These are phyloP conservation scores for Phoenicopterus ruber DNA, from an alignment of 2,113 vertebrate species.

Conservation along the genomic window DNA sequence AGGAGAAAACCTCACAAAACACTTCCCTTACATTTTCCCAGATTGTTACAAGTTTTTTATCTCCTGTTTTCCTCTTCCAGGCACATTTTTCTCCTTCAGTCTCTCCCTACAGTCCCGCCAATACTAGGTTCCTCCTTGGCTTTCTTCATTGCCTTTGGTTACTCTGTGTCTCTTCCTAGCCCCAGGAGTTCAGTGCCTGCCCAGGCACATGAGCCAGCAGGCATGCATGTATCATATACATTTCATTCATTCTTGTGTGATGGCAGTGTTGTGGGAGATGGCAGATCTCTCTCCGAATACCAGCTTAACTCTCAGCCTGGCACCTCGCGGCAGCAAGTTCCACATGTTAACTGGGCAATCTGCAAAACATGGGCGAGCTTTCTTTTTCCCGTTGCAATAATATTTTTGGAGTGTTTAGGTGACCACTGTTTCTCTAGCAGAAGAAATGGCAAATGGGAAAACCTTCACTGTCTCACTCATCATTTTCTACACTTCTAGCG, in stretches of 20 bases:
- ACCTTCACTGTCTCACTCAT: not conserved
- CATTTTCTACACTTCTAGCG: not conserved
- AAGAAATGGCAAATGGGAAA: not conserved
- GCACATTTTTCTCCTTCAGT: not conserved
- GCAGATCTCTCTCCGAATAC: not conserved
- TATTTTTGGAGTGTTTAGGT: not conserved
- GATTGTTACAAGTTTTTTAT: not conserved
- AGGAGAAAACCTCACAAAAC: not conserved
- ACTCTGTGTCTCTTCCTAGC: not conserved
- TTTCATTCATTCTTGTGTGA: not conserved
- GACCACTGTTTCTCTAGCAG: not conserved
- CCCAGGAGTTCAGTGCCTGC: not conserved
- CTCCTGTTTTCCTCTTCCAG: not conserved
- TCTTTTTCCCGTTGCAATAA: not conserved
- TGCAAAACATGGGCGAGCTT: not conserved
- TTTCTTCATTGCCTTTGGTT: not conserved
- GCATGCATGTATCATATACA: rapidly evolving
- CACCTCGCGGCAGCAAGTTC: not conserved
- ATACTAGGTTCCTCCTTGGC: not conserved
- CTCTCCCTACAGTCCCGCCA: not conserved
- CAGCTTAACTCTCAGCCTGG: not conserved
- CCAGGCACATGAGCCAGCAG: not conserved
- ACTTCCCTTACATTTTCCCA: not conserved
- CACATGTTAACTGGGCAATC: not conserved
- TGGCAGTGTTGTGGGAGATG: not conserved